Evolutionary conservation across 2,888 invertebrate species (phyloP), one percentile per base, ranked within the genome.

Genomic region (Tupiocoris notatus): DNA sequence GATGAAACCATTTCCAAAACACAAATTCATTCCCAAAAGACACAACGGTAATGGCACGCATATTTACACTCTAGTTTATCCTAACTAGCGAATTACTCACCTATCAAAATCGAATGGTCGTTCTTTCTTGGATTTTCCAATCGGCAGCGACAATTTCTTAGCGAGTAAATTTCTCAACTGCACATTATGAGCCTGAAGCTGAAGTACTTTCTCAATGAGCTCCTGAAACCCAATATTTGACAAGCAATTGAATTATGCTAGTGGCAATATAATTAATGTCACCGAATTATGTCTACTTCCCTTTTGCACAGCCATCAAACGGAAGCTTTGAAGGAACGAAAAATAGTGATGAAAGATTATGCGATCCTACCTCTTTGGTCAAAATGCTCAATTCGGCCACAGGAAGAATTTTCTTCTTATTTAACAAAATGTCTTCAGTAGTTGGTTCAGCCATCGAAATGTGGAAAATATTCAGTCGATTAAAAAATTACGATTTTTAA

Each of bases 171-270:
- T 90, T 83, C 89, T 90, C 1, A 96, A 83, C 82, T 96, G 94
- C 24, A 85, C 83, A 81, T 93, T 94, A 82, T 94, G 93, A 0
- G 91, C 89, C 84, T 93, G 89, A 64, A 95, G 82, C 81, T 91
- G 89, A 57, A 90, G 84, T 77, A 95, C 87, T 85, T 87, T 89
- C 20, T 89, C 87, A 54, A 93, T 88, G 65, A 96, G 84, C 81
- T 92, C 91, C 89, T 93, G 54, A 2, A 59, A 23, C 1, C 39
- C 39, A 39, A 39, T n/a, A n/a, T n/a, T n/a, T n/a, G n/a, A n/a
- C n/a, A n/a, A n/a, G n/a, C n/a, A n/a, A n/a, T n/a, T n/a, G n/a
- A n/a, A n/a, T n/a, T n/a, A n/a, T n/a, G n/a, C n/a, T n/a, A n/a
- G n/a, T n/a, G n/a, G n/a, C n/a, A n/a, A n/a, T n/a, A n/a, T n/a